Base-by-base conservation (phyloP, 1,140 invertebrate genomes). In the Samia ricini region DNA sequence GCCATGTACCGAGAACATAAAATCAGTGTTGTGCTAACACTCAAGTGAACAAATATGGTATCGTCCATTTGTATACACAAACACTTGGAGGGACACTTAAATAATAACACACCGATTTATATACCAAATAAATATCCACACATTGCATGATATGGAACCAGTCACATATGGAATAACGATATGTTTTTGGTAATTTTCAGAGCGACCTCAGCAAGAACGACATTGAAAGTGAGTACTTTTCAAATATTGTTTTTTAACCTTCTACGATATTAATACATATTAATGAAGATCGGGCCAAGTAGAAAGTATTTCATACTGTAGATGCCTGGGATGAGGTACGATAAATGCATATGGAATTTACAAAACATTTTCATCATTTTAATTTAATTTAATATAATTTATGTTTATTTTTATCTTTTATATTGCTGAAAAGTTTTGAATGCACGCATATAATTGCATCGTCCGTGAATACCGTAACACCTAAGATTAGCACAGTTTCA, bases 191-290 rank as follows among this genome's bases (percentile, higher is more conserved):
- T 85, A 70, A 83, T 89, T 93, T 93, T 81, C 92, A 95, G 94
- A 93, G 93, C 88, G 94, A 95, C 89, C 93, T 95, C 76, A 93
- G 91, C 83, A 92, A 93, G 84, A 94, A 92, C 89, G 94, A 95
- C 81, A 85, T 95, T 79, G 94, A 95, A 92, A 94, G 94, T 95
- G 91, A 95, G 94, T 95, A 92, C 66, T 67, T 59, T 60, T 49
- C 29, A 50, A 65, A 62, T 51, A 52, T 50, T 50, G 4, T 26
- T 26, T 26, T 26, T 69, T 50, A 63, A 36, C 33, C 26, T 61
- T 20, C 33, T 49, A 51, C 33, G 1, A 42, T 42, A 42, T 15
- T 42, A 15, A 15, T 15, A 15, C 10, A 15, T 12, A 15, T 8
- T 42, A 42, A 15, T 15, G n/a, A 8, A 42, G 33, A 42, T 42